Evolutionary conservation across 2,113 vertebrate genomes (phyloP), one percentile per base, ranked within the genome.

Genomic region (Myotis davidii): DNA sequence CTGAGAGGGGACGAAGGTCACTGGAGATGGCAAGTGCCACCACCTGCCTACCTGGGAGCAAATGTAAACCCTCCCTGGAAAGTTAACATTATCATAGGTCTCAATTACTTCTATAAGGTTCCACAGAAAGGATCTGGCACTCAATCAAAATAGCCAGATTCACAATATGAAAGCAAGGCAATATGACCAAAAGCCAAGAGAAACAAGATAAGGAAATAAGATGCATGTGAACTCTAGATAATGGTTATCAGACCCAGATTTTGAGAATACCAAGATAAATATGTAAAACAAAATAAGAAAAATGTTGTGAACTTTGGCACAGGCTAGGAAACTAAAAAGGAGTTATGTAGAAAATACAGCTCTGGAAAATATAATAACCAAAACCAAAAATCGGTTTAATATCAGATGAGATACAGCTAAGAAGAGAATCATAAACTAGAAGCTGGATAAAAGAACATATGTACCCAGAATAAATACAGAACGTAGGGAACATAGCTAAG

Each of bases 351-450:
- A 90, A 92, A 81, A 84, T 90, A 48, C 74, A 70, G 48, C n/a
- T 92, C 72, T 74, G 50, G 70, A 94, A 96, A 92, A 87, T 54
- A 79, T 39, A 89, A 39, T 54, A 54, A 54, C 3, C 37, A 83
- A 93, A 92, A 86, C 54, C 61, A 88, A 83, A 74, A 78, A 23
- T 69, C 21, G 4, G 20, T 59, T 59, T 52, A 77, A 85, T 20
- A 69, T 90, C 9, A 85, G 64, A 48, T 90, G 67, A 91, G 72
- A 90, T 9, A 64, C 6, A 91, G 64, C n/a, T 69, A 88, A 96
- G 88, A 69, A 84, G 23, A 90, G 48, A 94, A 74, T 93, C 77
- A 32, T 93, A 27, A 91, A 78, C 25, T 69, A 83, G 56, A 67
- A 86, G 9, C 3, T 52, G 52, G 79, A 42, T 78, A 74, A 42